Base-by-base conservation (phyloP, 2,888 invertebrate genomes). In the Parascotia fuliginaria region DNA sequence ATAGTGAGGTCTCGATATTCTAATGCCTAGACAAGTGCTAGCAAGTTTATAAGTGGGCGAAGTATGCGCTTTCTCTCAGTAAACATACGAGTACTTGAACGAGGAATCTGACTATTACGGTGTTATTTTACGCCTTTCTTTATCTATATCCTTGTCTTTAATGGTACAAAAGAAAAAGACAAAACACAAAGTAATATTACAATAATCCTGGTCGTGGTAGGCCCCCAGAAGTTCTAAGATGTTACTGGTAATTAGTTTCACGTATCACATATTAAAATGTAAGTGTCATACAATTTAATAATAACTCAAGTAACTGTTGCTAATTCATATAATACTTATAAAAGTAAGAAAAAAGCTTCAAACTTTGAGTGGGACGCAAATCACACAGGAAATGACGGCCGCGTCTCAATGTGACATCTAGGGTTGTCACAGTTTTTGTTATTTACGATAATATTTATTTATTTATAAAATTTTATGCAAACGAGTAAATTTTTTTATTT, bases 351-450 rank as follows among this genome's bases (percentile, higher is more conserved):
- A 55, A 34, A 42, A 37, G 34, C 27, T 40, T 29, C 27, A 9
- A 32, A 34, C 32, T 27, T n/a, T 9, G 42, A 37, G 54, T 49
- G 45, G 40, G 37, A 61, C 52, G 40, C 42, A 50, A 54, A 61
- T 58, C 48, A 32, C 49, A 50, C 28, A 55, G 65, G 65, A 64
- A 64, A 47, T 67, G 65, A 55, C 58, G 43, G 50, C 53, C 48
- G 27, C 38, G 29, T 9, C 27, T 3, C 42, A 24, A 36, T 37
- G 39, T 49, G 47, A 53, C 49, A 40, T n/a, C 4, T 43, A 67
- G 59, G 66, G 67, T 27, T 67, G 61, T 6, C 55, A 38, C 31
- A 13, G 1, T 0, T 31, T 13, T 2, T 31, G 7, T 24, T 24
- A 6, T 24, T 24, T 24, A 7, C 1, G 24, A 24, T 9, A 24